Percentiles rank a stretch among this genome's conserved stretches.
These are phyloP conservation scores for Brachypalpus laphriformis DNA, from an alignment of 2,888 invertebrate genomes.

Conservation along the genomic window DNA sequence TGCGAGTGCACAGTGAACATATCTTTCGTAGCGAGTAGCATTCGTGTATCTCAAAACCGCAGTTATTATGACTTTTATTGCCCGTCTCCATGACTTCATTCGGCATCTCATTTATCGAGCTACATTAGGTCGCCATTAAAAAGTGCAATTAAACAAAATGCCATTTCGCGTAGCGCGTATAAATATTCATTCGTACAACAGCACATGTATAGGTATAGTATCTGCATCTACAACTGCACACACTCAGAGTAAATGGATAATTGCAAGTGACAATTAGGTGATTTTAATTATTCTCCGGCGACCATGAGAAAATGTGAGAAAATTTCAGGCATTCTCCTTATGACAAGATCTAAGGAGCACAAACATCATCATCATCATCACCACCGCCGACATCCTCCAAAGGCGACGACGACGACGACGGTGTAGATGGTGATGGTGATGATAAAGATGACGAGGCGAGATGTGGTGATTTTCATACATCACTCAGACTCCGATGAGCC, in stretches of 20 bases:
- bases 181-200: slow-evolving; percentile 62
- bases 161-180: slow-evolving; percentile 52
- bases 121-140: slow-evolving; percentile 67
- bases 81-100: slow-evolving; percentile 67
- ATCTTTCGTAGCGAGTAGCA: neutral
- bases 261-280: slow-evolving; percentile 75
- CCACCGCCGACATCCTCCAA: neutral
- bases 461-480: slow-evolving; percentile 38
- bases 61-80: slow-evolving; percentile 48
- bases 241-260: slow-evolving; percentile 53
- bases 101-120: slow-evolving; percentile 37
- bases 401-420: slow-evolving; percentile 11
- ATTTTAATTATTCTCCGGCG: slow-evolving; percentile 72
- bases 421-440: neutral
- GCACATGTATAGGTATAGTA: neutral
- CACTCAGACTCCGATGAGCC: slow-evolving; percentile 34
- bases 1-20: neutral
- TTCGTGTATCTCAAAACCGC: slow-evolving; percentile 26
- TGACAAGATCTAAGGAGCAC: slow-evolving; percentile 62
- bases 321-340: slow-evolving; percentile 68
- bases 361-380: slow-evolving; percentile 62
- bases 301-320: slow-evolving; percentile 73
- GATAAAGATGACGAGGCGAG: slow-evolving; percentile 56
- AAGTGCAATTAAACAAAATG: slow-evolving; percentile 65
- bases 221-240: neutral